Percentiles rank a stretch among this genome's conserved stretches.
Conservation (phyloP, 2,797 vertebrate genomes). For the Gallinago solitaria region DNA sequence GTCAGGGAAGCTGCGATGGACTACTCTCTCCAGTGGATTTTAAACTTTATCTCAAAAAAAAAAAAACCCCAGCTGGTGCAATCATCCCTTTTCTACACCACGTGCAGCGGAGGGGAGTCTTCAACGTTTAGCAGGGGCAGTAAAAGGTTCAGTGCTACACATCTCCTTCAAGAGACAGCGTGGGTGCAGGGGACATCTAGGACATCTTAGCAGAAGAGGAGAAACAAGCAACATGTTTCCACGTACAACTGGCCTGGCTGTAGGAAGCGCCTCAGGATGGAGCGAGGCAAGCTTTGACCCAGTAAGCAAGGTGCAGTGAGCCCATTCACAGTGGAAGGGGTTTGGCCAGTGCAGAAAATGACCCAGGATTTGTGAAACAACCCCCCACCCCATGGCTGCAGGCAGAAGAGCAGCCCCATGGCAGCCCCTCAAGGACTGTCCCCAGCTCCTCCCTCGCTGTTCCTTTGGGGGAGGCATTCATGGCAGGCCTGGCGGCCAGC, state of each 20-base stretch:
- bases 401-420: neutral
- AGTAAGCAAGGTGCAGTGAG: neutral
- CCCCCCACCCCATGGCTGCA: neutral
- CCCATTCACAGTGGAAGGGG: neutral
- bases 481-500: neutral
- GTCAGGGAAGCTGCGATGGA: neutral
- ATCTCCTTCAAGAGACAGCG: neutral
- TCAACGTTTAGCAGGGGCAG: neutral
- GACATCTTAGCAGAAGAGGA: neutral
- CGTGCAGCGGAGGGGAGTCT: neutral
- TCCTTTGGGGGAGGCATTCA: neutral
- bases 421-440: neutral
- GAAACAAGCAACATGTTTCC: neutral
- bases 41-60: constrained; percentile 18
- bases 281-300: neutral
- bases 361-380: neutral
- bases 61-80: neutral
- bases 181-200: neutral
- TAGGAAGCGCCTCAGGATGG: neutral
- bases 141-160: neutral
- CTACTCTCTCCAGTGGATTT: constrained; percentile 2
- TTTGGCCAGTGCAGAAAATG: neutral
- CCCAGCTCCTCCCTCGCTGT: neutral
- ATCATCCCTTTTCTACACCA: constrained; percentile 14
- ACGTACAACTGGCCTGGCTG: neutral